Conservation (phyloP, 2,888 invertebrate genomes). For the Lasioglossum leucozonium region DNA sequence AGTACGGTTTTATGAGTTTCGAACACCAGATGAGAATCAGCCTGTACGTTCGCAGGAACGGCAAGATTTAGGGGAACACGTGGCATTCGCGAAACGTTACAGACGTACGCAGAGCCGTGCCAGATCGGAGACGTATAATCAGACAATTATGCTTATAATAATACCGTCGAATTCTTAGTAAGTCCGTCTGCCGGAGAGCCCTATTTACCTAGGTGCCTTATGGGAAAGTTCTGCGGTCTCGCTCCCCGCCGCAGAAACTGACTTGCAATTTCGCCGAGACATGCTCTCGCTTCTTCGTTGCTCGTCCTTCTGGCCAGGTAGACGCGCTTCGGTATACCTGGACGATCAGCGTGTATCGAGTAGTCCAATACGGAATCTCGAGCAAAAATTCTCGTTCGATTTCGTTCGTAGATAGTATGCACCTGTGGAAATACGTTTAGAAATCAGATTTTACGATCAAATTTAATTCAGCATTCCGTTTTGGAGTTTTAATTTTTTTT, state of each 20-base stretch:
- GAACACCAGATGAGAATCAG: neutral
- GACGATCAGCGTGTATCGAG: neutral
- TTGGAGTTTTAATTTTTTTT: neutral
- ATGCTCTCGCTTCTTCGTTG: slow-evolving; percentile 31
- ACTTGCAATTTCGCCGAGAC: slow-evolving; percentile 62
- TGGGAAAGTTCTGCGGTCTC: slow-evolving; percentile 60
- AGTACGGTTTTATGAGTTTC: neutral
- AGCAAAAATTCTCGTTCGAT: neutral
- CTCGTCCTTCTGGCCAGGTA: slow-evolving; percentile 25
- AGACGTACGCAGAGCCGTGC: slow-evolving; percentile 37
- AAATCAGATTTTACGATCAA: neutral
- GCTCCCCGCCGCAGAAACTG: slow-evolving; percentile 50
- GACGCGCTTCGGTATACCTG: slow-evolving; percentile 24
- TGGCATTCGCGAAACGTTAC: slow-evolving; percentile 27
- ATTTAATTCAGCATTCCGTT: neutral
- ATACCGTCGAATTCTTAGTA: slow-evolving; percentile 72
- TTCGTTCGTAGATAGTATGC: neutral
- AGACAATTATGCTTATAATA: slow-evolving; percentile 73
- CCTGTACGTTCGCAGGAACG: neutral
- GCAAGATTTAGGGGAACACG: slow-evolving; percentile 34
- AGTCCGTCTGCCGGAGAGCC: slow-evolving; percentile 37
- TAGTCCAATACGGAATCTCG: neutral
- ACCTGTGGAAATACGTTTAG: neutral
- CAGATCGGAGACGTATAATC: slow-evolving; percentile 73
- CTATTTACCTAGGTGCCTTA: slow-evolving; percentile 61